Conservation (phyloP, 1,140 invertebrate genomes). For the Pogonomyrmex californicus region DNA sequence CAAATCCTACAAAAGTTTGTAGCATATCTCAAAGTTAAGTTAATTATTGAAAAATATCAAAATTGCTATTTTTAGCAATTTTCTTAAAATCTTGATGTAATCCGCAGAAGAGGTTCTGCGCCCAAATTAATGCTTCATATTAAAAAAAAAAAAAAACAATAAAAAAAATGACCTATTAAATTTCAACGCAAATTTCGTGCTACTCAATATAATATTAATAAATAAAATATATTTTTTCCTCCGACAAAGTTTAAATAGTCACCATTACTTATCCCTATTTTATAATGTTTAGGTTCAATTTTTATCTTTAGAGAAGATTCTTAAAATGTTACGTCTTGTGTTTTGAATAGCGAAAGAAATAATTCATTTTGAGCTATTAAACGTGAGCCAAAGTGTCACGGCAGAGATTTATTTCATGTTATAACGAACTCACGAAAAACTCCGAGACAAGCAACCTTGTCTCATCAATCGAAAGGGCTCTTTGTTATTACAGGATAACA, state of each 20-base stretch:
- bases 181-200: too few species aligned
- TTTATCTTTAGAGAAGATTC: background rate
- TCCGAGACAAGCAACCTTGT: conserved; percentile 35
- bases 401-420: conserved; percentile 41
- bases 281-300: background rate
- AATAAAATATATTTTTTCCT: background rate
- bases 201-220: background rate
- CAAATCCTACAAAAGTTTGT: too few species aligned
- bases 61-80: too few species aligned
- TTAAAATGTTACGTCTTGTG: too few species aligned
- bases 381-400: conserved; percentile 31
- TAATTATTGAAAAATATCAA: too few species aligned
- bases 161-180: too few species aligned
- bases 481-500: conserved; percentile 50
- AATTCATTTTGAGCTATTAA: conserved; percentile 44
- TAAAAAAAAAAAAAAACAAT: too few species aligned
- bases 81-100: too few species aligned
- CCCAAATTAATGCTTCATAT: too few species aligned
- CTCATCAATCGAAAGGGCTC: conserved; percentile 28
- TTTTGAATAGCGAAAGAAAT: conserved; percentile 1
- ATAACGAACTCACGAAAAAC: conserved; percentile 46
- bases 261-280: background rate
- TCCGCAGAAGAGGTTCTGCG: too few species aligned
- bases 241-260: background rate
- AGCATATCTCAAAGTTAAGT: too few species aligned